phyloP scores from a whole-genome alignment of 2,888 invertebrate species.

The Drosophila engyochracea region DNA sequence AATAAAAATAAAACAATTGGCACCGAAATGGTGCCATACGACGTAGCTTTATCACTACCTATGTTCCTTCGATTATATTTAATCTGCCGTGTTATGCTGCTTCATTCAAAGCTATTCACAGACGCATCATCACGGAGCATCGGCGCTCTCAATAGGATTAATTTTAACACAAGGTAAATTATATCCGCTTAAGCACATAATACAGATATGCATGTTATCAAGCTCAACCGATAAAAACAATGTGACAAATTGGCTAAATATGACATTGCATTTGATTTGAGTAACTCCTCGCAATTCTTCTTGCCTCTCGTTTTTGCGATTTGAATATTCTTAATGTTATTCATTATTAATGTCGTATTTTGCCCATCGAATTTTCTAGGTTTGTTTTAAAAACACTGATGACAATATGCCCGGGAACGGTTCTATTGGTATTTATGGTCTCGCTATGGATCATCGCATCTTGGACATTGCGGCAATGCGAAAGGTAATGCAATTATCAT shows the following conservation, averaged over 20 bases:
- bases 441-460: constrained; percentile 99
- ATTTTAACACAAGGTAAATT: constrained; percentile 97
- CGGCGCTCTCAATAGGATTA: constrained; percentile 98
- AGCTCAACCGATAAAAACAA: not conserved
- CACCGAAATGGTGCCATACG: constrained; percentile 94
- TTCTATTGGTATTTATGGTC: constrained; percentile 99
- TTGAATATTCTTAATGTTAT: not conserved
- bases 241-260: not conserved
- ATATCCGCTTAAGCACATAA: constrained; percentile 1
- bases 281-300: not conserved
- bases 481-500: constrained; percentile 90
- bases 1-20: constrained; percentile 92
- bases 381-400: constrained; percentile 99
- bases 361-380: constrained; percentile 83
- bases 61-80: constrained; percentile 99
- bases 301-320: not conserved
- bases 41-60: constrained; percentile 98
- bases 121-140: constrained; percentile 99
- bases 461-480: constrained; percentile 99
- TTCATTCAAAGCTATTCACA: constrained; percentile 99
- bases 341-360: not conserved
- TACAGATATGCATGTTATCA: not conserved
- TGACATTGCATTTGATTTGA: not conserved
- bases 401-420: constrained; percentile 99
- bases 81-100: constrained; percentile 99